Percentiles rank a stretch among this genome's conserved stretches.
Conservation (phyloP, 1,140 invertebrate genomes). For the Leptinotarsa lineolata region DNA sequence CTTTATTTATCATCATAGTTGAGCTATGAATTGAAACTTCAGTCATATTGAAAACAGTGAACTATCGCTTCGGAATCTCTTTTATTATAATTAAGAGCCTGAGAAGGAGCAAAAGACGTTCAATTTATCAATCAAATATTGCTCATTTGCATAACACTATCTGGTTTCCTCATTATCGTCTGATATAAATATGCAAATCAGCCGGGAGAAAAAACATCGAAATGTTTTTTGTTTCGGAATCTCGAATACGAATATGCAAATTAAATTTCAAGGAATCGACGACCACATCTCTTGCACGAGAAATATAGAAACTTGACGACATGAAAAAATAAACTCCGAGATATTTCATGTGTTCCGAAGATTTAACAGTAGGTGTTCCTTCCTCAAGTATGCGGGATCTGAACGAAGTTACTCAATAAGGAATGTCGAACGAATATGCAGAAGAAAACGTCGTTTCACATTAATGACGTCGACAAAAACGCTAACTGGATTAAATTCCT, state of each 20-base stretch:
- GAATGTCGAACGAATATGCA: constrained; percentile 26
- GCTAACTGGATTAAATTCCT: constrained; percentile 25
- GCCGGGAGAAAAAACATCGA: constrained; percentile 13
- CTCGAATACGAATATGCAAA: constrained; percentile 24
- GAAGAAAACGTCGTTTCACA: constrained; percentile 18
- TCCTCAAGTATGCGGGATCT: constrained; percentile 1
- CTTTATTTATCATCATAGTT: too few relatives aligned
- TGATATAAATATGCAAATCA: constrained; percentile 23
- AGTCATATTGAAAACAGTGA: neutral
- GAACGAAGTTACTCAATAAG: neutral
- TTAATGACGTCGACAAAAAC: constrained; percentile 14
- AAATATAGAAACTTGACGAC: constrained; percentile 16
- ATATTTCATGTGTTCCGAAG: constrained; percentile 15
- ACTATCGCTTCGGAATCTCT: neutral
- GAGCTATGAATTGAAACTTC: neutral
- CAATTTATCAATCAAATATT: constrained; percentile 19
- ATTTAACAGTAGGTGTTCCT: constrained; percentile 19
- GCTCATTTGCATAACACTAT: constrained; percentile 20
- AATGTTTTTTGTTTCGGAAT: constrained; percentile 23
- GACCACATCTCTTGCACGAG: neutral
- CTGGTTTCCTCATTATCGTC: constrained; percentile 13
- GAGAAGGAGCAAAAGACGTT: constrained; percentile 1
- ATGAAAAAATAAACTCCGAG: constrained; percentile 18
- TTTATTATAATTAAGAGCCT: neutral
- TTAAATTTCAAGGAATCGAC: constrained; percentile 15